Evolutionary conservation across 2,797 vertebrate genomes (phyloP).

Genomic region (Cyclura pinguis): DNA sequence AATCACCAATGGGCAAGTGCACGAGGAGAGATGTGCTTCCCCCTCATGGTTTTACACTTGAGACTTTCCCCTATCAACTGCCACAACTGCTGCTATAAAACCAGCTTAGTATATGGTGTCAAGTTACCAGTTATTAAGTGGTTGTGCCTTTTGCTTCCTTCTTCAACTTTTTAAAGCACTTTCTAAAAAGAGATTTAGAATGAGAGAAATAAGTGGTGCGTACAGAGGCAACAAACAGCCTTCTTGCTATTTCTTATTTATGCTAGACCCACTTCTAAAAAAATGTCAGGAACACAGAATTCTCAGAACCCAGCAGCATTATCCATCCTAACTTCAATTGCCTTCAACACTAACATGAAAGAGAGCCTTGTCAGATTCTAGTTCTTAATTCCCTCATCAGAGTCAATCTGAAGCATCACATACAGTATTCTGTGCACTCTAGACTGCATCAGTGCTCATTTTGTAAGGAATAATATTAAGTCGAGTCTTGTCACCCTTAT

Average conservation of each 20-base stretch:
- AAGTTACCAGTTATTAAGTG: too few species aligned
- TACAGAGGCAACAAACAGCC: background rate
- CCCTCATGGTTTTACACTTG: background rate
- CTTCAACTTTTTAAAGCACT: background rate
- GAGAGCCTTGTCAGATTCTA: background rate
- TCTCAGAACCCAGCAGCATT: background rate
- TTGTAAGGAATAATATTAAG: background rate
- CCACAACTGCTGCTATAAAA: background rate
- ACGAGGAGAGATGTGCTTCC: background rate
- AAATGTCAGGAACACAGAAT: background rate
- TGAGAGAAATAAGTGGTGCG: background rate
- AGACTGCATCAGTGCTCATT: background rate
- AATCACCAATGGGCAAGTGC: too few species aligned
- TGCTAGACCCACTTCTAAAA: background rate
- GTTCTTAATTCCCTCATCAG: background rate
- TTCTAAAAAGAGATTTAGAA: background rate
- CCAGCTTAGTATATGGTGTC: background rate
- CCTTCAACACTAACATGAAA: background rate
- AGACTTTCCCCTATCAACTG: too few species aligned
- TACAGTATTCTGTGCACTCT: background rate
- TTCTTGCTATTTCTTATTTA: background rate
- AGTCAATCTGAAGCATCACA: background rate
- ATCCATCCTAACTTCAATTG: background rate
- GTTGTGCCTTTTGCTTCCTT: background rate
- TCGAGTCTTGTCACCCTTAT: background rate